Evolutionary conservation across 2,113 vertebrate species (phyloP).

Genomic region (Mungos mungo): DNA sequence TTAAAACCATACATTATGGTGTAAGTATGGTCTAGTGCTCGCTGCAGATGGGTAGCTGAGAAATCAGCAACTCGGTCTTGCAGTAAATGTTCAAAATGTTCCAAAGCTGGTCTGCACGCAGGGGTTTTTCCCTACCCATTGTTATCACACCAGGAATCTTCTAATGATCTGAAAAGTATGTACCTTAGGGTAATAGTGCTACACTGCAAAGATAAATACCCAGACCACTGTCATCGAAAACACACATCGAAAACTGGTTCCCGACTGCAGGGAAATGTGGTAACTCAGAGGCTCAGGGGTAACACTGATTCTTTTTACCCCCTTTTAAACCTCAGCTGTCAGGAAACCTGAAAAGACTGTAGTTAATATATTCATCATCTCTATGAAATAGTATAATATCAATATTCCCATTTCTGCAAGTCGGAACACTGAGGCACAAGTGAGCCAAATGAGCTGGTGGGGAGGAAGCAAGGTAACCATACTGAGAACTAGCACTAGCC

Average conservation of each 20-base stretch:
- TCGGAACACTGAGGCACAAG: background rate
- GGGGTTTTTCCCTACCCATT: conserved; percentile 62
- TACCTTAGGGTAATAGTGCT: conserved; percentile 61
- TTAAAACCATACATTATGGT: conserved; percentile 77
- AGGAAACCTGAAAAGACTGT: background rate
- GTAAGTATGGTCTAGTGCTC: conserved; percentile 70
- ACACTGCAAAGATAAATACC: conserved; percentile 65
- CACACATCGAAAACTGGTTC: background rate
- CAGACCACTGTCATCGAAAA: background rate
- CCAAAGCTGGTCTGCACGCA: background rate
- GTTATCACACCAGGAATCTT: conserved; percentile 77
- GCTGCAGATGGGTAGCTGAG: conserved; percentile 73
- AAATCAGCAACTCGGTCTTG: conserved; percentile 59
- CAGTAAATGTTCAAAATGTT: conserved; percentile 58
- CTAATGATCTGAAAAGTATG: conserved; percentile 78
- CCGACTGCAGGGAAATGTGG: background rate
- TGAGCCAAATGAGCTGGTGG: background rate
- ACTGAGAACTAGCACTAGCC: background rate
- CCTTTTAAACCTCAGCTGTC: conserved; percentile 9
- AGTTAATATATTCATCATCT: background rate
- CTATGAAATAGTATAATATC: background rate
- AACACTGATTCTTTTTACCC: background rate
- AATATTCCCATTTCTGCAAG: conserved; percentile 31
- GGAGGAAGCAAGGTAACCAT: background rate
- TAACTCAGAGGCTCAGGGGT: background rate